Percentiles rank a stretch among this genome's conserved stretches.
Evolutionary conservation across 1,140 invertebrate species (phyloP).

Genomic region (Diachasma alloeum): DNA sequence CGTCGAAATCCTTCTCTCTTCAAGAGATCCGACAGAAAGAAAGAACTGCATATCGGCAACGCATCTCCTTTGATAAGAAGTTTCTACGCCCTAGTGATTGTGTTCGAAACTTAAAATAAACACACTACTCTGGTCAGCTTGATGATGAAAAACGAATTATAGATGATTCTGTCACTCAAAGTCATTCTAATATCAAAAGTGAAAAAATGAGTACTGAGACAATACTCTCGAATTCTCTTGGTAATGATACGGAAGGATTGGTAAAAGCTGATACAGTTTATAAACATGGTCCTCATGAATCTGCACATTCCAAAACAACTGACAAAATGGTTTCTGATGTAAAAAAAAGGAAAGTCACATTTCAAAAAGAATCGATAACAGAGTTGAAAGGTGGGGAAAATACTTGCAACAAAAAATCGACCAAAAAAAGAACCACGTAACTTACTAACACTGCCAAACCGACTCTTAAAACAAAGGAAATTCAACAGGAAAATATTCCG

Average conservation of each 20-base stretch:
- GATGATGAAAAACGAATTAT: no score
- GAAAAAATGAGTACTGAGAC: neutral
- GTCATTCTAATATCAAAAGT: neutral
- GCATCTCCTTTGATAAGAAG: neutral
- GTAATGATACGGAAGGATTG: neutral
- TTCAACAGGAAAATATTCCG: neutral
- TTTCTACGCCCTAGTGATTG: neutral
- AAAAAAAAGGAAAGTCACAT: no score
- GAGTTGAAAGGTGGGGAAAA: neutral
- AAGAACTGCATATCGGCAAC: neutral
- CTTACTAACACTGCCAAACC: no score
- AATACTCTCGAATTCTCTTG: neutral
- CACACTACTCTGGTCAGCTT: neutral
- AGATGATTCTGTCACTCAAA: neutral
- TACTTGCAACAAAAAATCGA: neutral
- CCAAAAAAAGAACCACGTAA: neutral
- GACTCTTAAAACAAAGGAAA: neutral
- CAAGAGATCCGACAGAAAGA: neutral
- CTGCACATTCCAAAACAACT: neutral
- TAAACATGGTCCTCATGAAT: neutral
- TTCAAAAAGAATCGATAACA: neutral
- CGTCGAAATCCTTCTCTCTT: neutral
- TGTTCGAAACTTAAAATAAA: neutral
- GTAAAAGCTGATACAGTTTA: neutral
- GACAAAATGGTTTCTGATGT: no score